Evolutionary conservation across 2,113 vertebrate genomes (phyloP).

Genomic region (Crotalus helleri): DNA sequence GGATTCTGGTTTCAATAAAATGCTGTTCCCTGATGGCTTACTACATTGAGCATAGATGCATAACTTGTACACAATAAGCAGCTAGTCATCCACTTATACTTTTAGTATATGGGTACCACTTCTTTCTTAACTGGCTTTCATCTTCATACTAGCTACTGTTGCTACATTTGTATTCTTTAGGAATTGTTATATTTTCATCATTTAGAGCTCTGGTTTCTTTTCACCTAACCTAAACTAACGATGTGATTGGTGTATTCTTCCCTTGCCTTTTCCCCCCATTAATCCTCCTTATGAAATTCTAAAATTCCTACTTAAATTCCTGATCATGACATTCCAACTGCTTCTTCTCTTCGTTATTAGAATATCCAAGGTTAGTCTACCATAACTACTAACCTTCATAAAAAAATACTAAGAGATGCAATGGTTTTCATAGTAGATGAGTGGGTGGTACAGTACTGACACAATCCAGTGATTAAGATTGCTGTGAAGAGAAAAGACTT

Average conservation of each 20-base stretch:
- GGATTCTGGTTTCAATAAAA: not conserved
- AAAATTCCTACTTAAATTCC: not conserved
- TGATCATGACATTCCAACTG: not conserved
- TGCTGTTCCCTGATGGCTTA: not conserved
- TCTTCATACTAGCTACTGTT: not conserved
- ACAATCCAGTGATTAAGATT: not conserved
- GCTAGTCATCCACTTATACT: not conserved
- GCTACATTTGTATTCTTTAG: not conserved
- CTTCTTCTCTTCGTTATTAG: not conserved
- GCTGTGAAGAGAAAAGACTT: not conserved
- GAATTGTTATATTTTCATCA: not conserved
- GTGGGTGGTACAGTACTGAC: not conserved
- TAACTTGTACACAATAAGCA: not conserved
- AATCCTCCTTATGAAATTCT: not conserved
- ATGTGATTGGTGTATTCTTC: not conserved
- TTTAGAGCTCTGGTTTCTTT: not conserved
- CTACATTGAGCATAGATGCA: not conserved
- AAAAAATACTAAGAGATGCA: not conserved
- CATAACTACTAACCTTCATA: not conserved
- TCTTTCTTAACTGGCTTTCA: not conserved
- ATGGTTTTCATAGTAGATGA: not conserved
- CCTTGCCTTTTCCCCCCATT: not conserved
- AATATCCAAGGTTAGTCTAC: not conserved
- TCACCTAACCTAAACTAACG: not conserved
- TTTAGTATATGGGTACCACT: not conserved